phyloP scores from a whole-genome alignment of 2,113 vertebrate species.

The Lonchura striata region DNA sequence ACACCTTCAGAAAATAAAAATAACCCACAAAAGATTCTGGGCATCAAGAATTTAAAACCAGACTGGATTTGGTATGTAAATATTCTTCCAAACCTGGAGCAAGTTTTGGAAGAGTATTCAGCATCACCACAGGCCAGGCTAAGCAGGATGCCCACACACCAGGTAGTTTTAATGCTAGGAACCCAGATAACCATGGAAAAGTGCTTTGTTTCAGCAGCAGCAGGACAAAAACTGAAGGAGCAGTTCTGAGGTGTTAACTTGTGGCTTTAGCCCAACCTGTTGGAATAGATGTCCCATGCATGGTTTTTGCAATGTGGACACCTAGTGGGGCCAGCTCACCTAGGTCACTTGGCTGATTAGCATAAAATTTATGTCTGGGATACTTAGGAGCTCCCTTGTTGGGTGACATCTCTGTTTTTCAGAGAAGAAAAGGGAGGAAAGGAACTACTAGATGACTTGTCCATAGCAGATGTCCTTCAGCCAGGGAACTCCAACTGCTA shows the following conservation, averaged over 20 bases:
- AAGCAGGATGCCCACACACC: neutral
- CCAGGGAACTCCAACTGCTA: neutral
- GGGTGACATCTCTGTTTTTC: neutral
- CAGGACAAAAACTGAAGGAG: neutral
- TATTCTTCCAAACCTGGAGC: neutral
- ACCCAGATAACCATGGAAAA: neutral
- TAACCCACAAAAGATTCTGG: neutral
- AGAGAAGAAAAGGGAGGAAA: neutral
- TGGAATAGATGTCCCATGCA: neutral
- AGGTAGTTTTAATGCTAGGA: neutral
- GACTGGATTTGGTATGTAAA: neutral
- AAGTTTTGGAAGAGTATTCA: neutral
- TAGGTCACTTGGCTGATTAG: neutral
- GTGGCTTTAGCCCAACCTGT: neutral
- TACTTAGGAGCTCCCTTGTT: neutral
- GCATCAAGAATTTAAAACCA: neutral
- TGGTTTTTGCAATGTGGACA: neutral
- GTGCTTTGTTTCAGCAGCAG: neutral
- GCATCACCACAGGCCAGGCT: neutral
- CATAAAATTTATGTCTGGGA: neutral
- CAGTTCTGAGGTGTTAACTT: neutral
- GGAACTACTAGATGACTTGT: neutral
- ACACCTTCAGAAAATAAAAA: neutral
- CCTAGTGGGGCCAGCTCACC: neutral
- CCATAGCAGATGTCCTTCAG: neutral